A percentile compares a stretch with the other conserved stretches of the same genome.
Evolutionary conservation across 2,888 invertebrate genomes (phyloP).

Genomic region (Scaptomyza polygonia): DNA sequence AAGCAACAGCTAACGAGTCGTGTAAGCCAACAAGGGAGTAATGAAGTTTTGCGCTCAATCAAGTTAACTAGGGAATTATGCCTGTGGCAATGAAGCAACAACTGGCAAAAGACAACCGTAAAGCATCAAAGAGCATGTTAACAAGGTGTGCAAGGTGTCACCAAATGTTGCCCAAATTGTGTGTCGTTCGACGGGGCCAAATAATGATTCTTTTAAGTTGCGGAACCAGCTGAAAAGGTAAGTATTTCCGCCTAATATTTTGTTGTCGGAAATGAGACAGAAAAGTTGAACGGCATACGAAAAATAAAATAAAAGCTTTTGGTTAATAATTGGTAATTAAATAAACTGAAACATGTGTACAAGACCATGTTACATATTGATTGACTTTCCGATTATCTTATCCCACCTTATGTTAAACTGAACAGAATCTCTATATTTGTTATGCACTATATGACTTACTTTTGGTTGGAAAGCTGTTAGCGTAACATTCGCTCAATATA

Average conservation of each 20-base stretch:
- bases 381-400: not conserved
- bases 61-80: conserved; percentile 78
- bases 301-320: conserved; percentile 1
- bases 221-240: conserved; percentile 18
- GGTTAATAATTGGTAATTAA: conserved; percentile 10
- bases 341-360: not conserved
- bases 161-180: conserved; percentile 46
- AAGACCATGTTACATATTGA: not conserved
- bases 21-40: conserved; percentile 52
- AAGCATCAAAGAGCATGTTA: conserved; percentile 70
- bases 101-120: conserved; percentile 16
- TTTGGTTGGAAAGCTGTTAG: conserved; percentile 16
- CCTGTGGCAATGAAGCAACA: conserved; percentile 46
- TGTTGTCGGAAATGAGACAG: conserved; percentile 39
- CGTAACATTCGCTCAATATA: conserved; percentile 8
- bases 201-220: conserved; percentile 1
- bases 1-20: conserved; percentile 30
- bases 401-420: not conserved
- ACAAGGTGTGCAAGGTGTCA: conserved; percentile 71
- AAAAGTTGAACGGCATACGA: conserved; percentile 13
- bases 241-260: conserved; percentile 42
- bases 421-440: conserved; percentile 13
- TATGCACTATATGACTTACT: not conserved
- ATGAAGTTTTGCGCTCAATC: conserved; percentile 81
- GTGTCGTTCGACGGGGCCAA: conserved; percentile 11